phyloP scores from a whole-genome alignment of 2,113 vertebrate genomes.

The Cichladusa arquata region DNA sequence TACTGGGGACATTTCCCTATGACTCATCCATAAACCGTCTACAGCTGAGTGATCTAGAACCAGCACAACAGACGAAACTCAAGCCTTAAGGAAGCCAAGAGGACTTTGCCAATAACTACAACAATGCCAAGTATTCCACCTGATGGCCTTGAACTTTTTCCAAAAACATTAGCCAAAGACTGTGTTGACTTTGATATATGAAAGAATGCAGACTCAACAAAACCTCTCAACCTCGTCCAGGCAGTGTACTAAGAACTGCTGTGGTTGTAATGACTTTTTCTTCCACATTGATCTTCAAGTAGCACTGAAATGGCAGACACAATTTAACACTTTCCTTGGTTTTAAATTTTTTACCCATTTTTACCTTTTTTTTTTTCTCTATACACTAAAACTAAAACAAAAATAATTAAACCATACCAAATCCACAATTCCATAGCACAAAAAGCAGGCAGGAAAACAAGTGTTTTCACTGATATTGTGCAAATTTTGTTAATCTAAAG shows the following conservation, averaged over 20 bases:
- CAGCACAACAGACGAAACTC: background rate
- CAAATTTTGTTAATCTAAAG: background rate
- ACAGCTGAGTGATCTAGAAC: background rate
- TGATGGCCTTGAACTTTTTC: background rate
- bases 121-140: background rate
- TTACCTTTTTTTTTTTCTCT: background rate
- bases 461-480: background rate
- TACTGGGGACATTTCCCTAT: background rate
- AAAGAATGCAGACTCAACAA: constrained; percentile 14
- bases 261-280: background rate
- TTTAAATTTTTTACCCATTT: background rate
- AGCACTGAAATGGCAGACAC: background rate
- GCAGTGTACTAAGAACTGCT: background rate
- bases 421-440: background rate
- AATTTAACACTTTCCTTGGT: background rate
- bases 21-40: background rate
- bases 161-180: background rate
- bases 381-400: background rate
- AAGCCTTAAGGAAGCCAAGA: background rate
- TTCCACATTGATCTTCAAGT: background rate
- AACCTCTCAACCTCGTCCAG: background rate
- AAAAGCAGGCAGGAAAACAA: background rate
- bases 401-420: background rate
- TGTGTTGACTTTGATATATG: background rate
- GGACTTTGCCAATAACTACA: background rate